Percentiles rank a stretch among this genome's conserved stretches.
Conservation (phyloP, 2,888 invertebrate genomes). For the Drosophila hamatofila region DNA sequence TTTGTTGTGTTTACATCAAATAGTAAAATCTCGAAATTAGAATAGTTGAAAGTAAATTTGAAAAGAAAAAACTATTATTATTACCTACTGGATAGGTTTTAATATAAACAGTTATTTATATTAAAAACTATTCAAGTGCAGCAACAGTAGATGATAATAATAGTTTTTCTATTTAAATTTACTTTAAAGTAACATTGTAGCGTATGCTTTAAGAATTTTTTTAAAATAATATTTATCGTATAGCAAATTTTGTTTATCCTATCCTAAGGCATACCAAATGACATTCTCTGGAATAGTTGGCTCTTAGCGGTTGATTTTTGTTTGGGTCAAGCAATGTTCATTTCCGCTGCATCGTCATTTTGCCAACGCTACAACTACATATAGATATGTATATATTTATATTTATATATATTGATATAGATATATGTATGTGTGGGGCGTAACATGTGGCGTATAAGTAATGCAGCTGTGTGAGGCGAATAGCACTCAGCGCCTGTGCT, state of each 20-base stretch:
- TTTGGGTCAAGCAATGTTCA: conserved; percentile 14
- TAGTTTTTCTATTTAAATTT: background rate
- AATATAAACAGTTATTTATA: too few species aligned
- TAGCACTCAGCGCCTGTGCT: conserved; percentile 27
- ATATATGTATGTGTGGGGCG: background rate
- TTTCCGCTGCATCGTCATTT: conserved; percentile 36
- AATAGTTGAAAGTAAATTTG: background rate
- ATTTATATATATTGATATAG: background rate
- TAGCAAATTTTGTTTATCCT: background rate
- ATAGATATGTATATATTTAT: background rate
- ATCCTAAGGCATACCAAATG: background rate
- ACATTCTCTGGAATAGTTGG: background rate
- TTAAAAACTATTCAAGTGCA: too few species aligned
- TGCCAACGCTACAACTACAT: conserved; percentile 2
- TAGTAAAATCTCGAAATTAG: background rate
- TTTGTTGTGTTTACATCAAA: too few species aligned
- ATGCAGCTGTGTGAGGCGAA: conserved; percentile 22
- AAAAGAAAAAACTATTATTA: background rate
- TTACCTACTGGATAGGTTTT: background rate
- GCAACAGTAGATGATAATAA: background rate
- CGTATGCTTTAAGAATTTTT: background rate
- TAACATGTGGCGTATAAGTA: conserved; percentile 45
- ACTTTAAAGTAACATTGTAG: background rate
- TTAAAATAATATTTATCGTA: background rate
- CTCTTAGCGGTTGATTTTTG: background rate